Percentiles rank a stretch among this genome's conserved stretches.
phyloP scores from a whole-genome alignment of 2,797 vertebrate species.

The Leptoclinus maculatus region DNA sequence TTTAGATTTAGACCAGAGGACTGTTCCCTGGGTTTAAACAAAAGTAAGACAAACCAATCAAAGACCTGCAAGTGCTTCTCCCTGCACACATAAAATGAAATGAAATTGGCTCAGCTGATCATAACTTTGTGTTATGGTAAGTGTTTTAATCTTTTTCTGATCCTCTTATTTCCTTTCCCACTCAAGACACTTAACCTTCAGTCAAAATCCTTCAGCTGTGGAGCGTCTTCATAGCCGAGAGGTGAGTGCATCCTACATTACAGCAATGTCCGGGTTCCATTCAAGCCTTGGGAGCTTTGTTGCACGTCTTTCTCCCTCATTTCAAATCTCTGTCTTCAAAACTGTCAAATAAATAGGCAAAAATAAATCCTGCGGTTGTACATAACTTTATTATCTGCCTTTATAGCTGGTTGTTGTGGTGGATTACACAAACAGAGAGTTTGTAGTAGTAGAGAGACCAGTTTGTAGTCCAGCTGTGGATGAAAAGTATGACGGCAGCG shows the following conservation, averaged over 20 bases:
- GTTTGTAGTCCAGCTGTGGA: constrained; percentile 10
- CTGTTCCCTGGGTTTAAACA: neutral
- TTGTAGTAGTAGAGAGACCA: no score
- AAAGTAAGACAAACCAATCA: neutral
- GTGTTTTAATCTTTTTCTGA: neutral
- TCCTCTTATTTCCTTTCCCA: neutral
- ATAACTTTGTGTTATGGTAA: neutral
- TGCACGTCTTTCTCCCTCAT: no score
- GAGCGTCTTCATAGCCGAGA: no score
- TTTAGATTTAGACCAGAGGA: neutral
- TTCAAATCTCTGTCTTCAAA: no score
- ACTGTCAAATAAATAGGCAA: no score
- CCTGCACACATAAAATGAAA: neutral
- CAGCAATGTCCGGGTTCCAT: no score
- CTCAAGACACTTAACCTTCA: neutral
- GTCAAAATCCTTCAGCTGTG: neutral
- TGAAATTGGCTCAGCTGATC: neutral
- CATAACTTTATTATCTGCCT: neutral
- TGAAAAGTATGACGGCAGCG: constrained; percentile 14
- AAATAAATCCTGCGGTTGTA: neutral
- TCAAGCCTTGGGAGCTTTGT: no score
- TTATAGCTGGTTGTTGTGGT: neutral
- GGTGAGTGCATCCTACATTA: no score
- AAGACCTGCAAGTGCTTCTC: no score
- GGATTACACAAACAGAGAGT: neutral